Conservation (phyloP, 2,113 vertebrate species). For the Sakesphorus luctuosus region DNA sequence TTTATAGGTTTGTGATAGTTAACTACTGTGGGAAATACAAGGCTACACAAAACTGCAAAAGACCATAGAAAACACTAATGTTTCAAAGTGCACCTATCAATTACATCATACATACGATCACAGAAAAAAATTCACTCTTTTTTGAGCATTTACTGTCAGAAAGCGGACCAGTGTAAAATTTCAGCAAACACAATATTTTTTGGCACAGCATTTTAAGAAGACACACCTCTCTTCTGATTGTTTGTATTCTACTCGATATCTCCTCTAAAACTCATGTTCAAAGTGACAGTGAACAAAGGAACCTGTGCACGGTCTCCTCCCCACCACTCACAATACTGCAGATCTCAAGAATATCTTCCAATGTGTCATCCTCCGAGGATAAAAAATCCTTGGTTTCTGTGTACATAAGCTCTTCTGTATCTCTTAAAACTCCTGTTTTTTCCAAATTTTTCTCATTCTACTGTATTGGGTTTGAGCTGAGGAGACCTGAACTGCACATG, state of each 20-base stretch:
- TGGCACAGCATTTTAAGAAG: neutral
- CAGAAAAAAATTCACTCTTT: fast-evolving
- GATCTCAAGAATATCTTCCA: neutral
- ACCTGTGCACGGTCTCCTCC: neutral
- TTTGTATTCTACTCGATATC: neutral
- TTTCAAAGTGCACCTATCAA: neutral
- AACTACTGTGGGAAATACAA: neutral
- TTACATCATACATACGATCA: neutral
- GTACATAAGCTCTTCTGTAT: neutral
- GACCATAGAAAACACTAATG: neutral
- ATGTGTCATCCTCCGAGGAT: neutral
- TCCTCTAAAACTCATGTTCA: neutral
- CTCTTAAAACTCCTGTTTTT: neutral
- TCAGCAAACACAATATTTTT: neutral
- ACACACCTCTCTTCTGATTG: neutral
- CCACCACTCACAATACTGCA: neutral
- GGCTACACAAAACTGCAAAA: neutral
- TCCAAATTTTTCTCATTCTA: neutral
- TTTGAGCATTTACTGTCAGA: neutral
- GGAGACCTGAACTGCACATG: neutral
- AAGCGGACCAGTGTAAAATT: neutral
- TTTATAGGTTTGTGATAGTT: neutral
- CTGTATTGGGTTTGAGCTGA: neutral
- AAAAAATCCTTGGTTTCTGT: neutral
- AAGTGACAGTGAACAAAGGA: neutral